Base-by-base conservation (phyloP, 1,140 invertebrate genomes). In the Sogatella furcifera region DNA sequence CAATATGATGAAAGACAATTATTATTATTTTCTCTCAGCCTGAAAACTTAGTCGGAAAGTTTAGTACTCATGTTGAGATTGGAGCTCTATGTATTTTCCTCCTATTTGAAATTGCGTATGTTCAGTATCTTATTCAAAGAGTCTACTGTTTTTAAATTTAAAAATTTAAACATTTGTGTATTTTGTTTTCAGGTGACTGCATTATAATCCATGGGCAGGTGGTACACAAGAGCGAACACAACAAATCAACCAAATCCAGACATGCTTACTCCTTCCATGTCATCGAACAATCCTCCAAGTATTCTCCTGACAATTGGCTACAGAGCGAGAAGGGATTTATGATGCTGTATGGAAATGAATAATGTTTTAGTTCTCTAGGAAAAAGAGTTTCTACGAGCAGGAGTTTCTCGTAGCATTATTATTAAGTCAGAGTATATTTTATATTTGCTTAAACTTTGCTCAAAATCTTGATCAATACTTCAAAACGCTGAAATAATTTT, bases 221-320 rank as follows among this genome's bases (percentile, higher is more conserved):
- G 2, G 86, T 97, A 0, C 96, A 98, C 70, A 89, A 87, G 69
- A 98, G 95, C 70, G 87, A 89, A 44, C 73, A 79, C 8, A 99
- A 98, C 72, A 83, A 77, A 57, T 96, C 92, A 0, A 68, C 80
- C 0, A 82, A 84, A 56, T 87, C 91, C n/a, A 81, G 96, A 57
- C 88, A 95, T 65, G 91, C 90, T 3, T 98, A 98, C 73, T 97
- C 95, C 5, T 97, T 96, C 73, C 96, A 99, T 73, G 81, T 97
- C 0, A 81, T 92, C 55, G 95, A 98, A 72, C 83, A 83, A 55
- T 75, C 85, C 44, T 86, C 84, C 0, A 76, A 79, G 56, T 98
- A 89, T 73, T 84, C 86, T 0, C 73, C 83, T 61, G 80, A 91
- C 1, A 97, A 97, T 69, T 97, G 94, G 94, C 71, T 92, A 1